Base-by-base conservation (phyloP, 2,113 vertebrate species). In the Coptodon bakossiorum region DNA sequence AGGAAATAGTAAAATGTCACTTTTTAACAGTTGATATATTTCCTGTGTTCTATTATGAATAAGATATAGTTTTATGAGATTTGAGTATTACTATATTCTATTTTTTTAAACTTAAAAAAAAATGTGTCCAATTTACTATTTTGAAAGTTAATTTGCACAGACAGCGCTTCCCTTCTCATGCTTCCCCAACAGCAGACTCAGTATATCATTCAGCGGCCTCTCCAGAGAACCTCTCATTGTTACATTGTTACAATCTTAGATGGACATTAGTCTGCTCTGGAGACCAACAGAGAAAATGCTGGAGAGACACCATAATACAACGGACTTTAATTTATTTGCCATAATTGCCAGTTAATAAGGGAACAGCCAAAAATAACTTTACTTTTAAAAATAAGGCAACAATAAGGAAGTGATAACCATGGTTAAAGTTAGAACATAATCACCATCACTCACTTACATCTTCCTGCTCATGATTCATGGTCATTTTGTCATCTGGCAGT, bases 111-210 rank as follows among this genome's bases (percentile, higher is more conserved):
- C 57, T 17, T 34, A 6, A 5, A 59, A 31, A 61, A 17, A 61
- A 1, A 6, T 0, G 14, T 76, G 24, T 19, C 71, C 0, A 50
- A 1, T 50, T 73, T 73, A 10, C 0, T 73, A 5, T 29, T 31
- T 78, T 43, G 71, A 31, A 78, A n/a, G 16, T 50, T 45, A 40
- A 71, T 24, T 19, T 78, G 73, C 43, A 48, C 24, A 29, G 43
- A 10, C 9, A 29, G 16, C 3, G 1, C 43, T 11, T 50, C 24
- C 68, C 22, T 48, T 48, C 68, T 5, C 4, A 31, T 31, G 24
- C 27, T 19, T 76, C 9, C 13, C 24, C 71, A 76, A 1, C 68
- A 29, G 68, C 40, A 76, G 40, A 27, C 22, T 73, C 22, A 3
- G 8, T 24, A 17, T 0, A 27, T 73, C 68, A 11, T 48, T 29